These are phyloP conservation scores for Apotomis betuletana DNA, from an alignment of 2,888 invertebrate genomes.

Conservation along the genomic window DNA sequence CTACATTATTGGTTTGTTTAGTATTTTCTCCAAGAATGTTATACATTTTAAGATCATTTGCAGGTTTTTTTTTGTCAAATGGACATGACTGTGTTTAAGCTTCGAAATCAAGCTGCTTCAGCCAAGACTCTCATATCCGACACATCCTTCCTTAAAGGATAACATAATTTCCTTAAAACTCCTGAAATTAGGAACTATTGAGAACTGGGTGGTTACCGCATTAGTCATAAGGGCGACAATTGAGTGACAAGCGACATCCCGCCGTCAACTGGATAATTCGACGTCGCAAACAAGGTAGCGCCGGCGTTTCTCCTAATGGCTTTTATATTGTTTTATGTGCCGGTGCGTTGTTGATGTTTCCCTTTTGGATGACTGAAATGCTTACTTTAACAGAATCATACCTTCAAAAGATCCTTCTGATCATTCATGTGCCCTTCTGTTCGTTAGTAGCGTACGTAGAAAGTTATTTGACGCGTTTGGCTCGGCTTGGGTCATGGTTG, in stretches of 20 bases:
- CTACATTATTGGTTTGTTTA: too few species aligned
- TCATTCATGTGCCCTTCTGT: too few species aligned
- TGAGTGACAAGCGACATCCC: slow-evolving; percentile 49
- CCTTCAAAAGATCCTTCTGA: too few species aligned
- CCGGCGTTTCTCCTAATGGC: slow-evolving; percentile 31
- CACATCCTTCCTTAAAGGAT: slow-evolving; percentile 3
- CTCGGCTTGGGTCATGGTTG: too few species aligned
- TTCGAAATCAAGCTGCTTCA: background rate
- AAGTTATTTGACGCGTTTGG: too few species aligned
- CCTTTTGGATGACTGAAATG: background rate
- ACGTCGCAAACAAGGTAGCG: slow-evolving; percentile 22
- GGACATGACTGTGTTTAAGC: background rate
- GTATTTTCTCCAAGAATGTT: too few species aligned
- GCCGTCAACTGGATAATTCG: slow-evolving; percentile 41
- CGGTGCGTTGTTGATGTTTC: slow-evolving; percentile 3
- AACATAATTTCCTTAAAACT: slow-evolving; percentile 15
- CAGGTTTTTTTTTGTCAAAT: background rate
- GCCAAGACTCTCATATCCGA: background rate
- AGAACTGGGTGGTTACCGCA: slow-evolving; percentile 11
- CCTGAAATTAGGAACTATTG: slow-evolving; percentile 4
- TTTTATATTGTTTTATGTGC: slow-evolving; percentile 35
- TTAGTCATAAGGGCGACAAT: slow-evolving; percentile 38
- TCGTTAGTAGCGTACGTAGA: too few species aligned
- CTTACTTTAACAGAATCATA: background rate
- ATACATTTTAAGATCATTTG: too few species aligned